Conservation (phyloP, 2,888 invertebrate genomes). For the Epistrophe eligans region DNA sequence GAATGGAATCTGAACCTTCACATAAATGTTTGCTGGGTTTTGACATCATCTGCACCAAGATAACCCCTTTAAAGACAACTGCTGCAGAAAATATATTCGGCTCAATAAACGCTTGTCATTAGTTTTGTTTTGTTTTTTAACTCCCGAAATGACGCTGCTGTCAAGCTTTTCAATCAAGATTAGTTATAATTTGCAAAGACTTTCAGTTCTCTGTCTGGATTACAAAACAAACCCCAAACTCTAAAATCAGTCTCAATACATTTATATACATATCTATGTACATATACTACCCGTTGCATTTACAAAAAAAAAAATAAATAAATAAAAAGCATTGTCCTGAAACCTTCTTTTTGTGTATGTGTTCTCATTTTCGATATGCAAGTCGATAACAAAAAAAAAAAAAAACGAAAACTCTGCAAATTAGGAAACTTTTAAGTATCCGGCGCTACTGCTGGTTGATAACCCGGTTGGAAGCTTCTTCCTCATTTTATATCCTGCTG, state of each 20-base stretch:
- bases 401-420: slow-evolving; percentile 47
- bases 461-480: slow-evolving; percentile 49
- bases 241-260: background rate
- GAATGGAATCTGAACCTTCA: no score
- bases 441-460: slow-evolving; percentile 36
- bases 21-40: no score
- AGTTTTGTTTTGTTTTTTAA: background rate
- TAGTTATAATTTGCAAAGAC: background rate
- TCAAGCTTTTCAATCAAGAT: background rate
- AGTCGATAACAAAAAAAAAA: background rate
- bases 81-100: no score
- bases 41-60: no score
- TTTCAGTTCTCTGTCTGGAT: background rate
- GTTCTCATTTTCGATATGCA: slow-evolving; percentile 21
- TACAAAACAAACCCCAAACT: background rate
- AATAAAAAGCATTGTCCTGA: slow-evolving; percentile 6
- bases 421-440: slow-evolving; percentile 71
- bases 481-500: slow-evolving; percentile 48
- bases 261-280: no score
- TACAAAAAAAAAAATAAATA: background rate
- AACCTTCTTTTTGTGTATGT: slow-evolving; percentile 14
- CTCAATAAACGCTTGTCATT: background rate
- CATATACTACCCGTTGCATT: background rate
- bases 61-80: no score
- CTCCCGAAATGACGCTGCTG: background rate